Base-by-base conservation (phyloP, 2,797 vertebrate genomes). In the Myotis daubentonii region DNA sequence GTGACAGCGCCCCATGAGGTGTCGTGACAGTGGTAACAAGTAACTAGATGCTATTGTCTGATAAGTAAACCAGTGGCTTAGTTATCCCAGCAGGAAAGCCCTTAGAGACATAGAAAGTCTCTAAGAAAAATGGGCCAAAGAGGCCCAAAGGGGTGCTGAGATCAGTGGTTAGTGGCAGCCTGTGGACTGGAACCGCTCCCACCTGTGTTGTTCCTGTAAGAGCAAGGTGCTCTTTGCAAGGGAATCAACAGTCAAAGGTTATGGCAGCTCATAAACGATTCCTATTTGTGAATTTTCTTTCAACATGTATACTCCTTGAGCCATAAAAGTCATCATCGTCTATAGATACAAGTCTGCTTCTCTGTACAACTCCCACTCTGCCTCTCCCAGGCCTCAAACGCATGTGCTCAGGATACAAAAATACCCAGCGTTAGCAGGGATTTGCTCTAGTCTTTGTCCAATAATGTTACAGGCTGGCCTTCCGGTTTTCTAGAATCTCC, bases 171-270 rank as follows among this genome's bases (percentile, higher is more conserved):
- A 25, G 22, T n/a, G n/a, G 51, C 9, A 36, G 16, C 1, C 1
- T 33, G 5, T n/a, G 30, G 16, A 20, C 15, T 2, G 10, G 9
- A 28, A 9, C 51, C 10, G 0, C 22, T 10, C 23, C 19, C 2
- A 8, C 6, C 20, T 15, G 5, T 57, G 36, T 25, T 51, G 38
- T n/a, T 55, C 81, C 19, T 89, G 9, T 11, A n/a, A 55, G 13
- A 49, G 2, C 12, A 12, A 25, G 70, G 6, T 30, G 23, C 33
- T 57, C 62, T 82, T 4, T 23, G 47, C 38, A 55, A 88, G 49
- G 78, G 17, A 87, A 68, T 66, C 53, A 8, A 36, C 41, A 23
- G 28, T 57, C 51, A 57, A 78, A 62, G 60, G 28, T 15, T 33
- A 55, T 2, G 41, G 23, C 23, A 53, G 11, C n/a, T 72, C n/a